These are phyloP conservation scores for Drosophila athabasca DNA, from an alignment of 1,140 invertebrate species.

Conservation along the genomic window DNA sequence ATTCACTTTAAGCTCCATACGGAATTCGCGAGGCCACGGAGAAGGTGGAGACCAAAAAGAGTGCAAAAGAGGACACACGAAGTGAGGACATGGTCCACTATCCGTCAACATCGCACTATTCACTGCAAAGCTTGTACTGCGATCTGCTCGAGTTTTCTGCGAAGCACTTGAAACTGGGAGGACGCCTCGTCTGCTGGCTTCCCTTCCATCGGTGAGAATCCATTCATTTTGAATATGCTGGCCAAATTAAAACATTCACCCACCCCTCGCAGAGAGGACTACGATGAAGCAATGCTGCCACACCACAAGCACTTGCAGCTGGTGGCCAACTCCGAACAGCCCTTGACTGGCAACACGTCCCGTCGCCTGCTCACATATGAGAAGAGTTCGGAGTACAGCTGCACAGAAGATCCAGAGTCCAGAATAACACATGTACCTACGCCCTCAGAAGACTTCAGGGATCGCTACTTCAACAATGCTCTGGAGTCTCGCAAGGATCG, in stretches of 20 bases:
- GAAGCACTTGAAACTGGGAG: conserved; percentile 89
- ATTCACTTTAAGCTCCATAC: conserved; percentile 92
- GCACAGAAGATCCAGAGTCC: conserved; percentile 42
- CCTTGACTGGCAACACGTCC: conserved; percentile 90
- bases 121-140: conserved; percentile 90
- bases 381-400: conserved; percentile 87
- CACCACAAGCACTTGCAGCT: conserved; percentile 91
- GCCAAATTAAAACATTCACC: not conserved
- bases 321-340: conserved; percentile 93
- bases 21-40: conserved; percentile 96
- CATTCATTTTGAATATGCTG: not conserved
- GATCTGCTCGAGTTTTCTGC: conserved; percentile 94
- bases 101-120: conserved; percentile 95
- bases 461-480: conserved; percentile 87
- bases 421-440: not conserved
- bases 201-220: conserved; percentile 90
- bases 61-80: conserved; percentile 84
- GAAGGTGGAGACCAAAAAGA: conserved; percentile 89
- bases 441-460: conserved; percentile 57
- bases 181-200: conserved; percentile 95
- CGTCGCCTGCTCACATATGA: conserved; percentile 93
- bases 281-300: conserved; percentile 90
- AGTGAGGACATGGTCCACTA: conserved; percentile 73
- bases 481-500: conserved; percentile 87
- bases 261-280: conserved; percentile 87